phyloP scores from a whole-genome alignment of 2,797 vertebrate genomes.

The Glossophaga mutica region DNA sequence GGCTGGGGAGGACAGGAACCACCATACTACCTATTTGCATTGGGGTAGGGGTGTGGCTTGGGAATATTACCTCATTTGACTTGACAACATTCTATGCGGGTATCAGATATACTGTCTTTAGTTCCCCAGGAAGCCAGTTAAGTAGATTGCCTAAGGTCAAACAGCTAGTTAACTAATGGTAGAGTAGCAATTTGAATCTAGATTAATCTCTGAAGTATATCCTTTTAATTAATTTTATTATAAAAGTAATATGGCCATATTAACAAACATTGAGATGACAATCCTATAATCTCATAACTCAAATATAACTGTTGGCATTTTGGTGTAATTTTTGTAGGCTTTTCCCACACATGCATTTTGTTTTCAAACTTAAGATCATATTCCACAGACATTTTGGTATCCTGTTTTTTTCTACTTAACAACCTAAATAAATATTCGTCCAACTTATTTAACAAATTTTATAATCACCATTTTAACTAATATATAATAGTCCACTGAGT shows the following conservation, averaged over 20 bases:
- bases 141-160: background rate
- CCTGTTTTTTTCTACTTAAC: background rate
- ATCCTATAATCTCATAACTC: constrained; percentile 5
- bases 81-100: background rate
- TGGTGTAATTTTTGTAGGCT: background rate
- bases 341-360: background rate
- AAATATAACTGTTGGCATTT: constrained; percentile 20
- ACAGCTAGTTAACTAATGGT: background rate
- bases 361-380: constrained; percentile 46
- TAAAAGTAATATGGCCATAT: constrained; percentile 28
- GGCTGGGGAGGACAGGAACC: background rate
- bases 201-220: background rate
- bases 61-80: background rate
- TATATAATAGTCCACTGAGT: background rate
- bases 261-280: constrained; percentile 36
- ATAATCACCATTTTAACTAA: constrained; percentile 24
- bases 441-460: constrained; percentile 19
- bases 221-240: constrained; percentile 49
- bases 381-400: background rate
- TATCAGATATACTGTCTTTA: background rate
- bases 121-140: background rate
- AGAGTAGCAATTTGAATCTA: background rate
- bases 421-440: background rate
- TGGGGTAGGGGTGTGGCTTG: background rate
- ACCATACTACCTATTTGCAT: background rate